Conservation (phyloP, 1,140 invertebrate genomes). For the Olivierus martensii region DNA sequence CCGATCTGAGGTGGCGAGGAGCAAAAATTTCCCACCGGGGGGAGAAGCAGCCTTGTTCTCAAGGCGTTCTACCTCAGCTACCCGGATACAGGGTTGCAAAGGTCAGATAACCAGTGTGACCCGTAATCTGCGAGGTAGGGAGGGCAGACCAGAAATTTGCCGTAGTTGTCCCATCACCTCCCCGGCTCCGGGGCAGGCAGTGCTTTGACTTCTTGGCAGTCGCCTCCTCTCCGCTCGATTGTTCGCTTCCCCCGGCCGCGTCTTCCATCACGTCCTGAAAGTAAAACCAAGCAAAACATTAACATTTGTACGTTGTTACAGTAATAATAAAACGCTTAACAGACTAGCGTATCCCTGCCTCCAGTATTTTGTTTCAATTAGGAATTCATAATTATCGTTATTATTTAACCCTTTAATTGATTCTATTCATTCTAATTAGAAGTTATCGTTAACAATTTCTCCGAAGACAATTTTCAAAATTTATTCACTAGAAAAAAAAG, state of each 20-base stretch:
- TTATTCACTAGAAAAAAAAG: no score
- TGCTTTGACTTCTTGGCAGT: neutral
- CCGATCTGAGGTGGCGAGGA: no score
- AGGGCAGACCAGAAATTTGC: constrained; percentile 46
- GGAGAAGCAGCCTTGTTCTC: no score
- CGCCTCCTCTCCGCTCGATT: neutral
- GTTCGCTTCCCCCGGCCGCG: neutral
- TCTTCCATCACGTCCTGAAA: neutral
- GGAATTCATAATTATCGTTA: no score
- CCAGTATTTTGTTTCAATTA: no score
- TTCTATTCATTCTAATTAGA: no score
- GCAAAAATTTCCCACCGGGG: no score
- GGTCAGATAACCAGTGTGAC: constrained; percentile 89
- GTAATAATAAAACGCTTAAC: neutral
- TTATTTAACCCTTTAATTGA: no score
- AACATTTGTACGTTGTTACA: neutral
- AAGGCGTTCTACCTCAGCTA: no score
- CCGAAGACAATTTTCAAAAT: no score
- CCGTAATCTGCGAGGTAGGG: constrained; percentile 53
- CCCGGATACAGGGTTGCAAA: constrained; percentile 52
- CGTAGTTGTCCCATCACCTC: constrained; percentile 5
- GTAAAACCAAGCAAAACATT: neutral
- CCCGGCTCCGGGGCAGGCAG: neutral
- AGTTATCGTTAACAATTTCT: no score
- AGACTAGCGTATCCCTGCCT: no score